phyloP scores from a whole-genome alignment of 1,140 invertebrate species.

The Cheumatopsyche charites region DNA sequence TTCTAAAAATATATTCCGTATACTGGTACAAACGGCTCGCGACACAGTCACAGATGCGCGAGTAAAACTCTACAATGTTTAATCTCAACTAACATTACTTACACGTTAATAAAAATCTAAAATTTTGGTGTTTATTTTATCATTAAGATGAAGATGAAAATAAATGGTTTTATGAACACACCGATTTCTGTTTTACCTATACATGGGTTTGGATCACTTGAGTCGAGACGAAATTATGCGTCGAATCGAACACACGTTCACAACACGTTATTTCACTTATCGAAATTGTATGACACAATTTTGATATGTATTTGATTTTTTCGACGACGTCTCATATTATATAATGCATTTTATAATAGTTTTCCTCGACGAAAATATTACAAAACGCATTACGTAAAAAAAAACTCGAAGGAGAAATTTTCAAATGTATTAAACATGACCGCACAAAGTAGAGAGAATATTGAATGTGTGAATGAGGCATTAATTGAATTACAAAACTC shows the following conservation, averaged over 20 bases:
- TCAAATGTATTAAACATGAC: background rate
- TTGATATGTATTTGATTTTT: background rate
- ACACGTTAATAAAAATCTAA: background rate
- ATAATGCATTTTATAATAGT: conserved; percentile 16
- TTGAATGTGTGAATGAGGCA: background rate
- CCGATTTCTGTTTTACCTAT: no score
- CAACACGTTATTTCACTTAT: background rate
- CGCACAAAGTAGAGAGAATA: no score
- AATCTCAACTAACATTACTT: no score
- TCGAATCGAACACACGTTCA: background rate
- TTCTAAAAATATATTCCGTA: background rate
- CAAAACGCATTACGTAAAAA: conserved; percentile 6
- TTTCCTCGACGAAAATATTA: conserved; percentile 4
- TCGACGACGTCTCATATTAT: background rate
- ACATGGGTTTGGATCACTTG: no score
- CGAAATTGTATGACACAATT: background rate
- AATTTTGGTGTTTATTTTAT: conserved; percentile 31
- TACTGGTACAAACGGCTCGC: background rate
- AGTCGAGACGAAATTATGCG: background rate
- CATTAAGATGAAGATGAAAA: conserved; percentile 1
- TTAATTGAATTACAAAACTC: conserved; percentile 9
- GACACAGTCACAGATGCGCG: no score
- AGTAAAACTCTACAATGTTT: no score
- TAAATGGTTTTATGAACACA: conserved; percentile 1
- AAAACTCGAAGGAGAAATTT: background rate